These are phyloP conservation scores for Limonius californicus DNA, from an alignment of 1,140 invertebrate species.

Conservation along the genomic window DNA sequence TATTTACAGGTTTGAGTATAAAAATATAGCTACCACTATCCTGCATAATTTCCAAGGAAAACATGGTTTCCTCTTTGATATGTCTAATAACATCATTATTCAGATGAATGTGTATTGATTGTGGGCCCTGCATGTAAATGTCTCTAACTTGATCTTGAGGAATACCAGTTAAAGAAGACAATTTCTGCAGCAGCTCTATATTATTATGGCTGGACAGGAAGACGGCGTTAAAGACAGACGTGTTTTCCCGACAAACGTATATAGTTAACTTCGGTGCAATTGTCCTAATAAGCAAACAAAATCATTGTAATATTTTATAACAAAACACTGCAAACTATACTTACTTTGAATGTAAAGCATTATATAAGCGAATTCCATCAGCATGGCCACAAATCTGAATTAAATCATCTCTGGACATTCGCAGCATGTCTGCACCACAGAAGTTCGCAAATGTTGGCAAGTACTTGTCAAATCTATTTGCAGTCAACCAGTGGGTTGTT, in stretches of 20 bases:
- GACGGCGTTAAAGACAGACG: constrained; percentile 71
- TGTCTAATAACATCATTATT: constrained; percentile 69
- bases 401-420: constrained; percentile 82
- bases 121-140: constrained; percentile 69
- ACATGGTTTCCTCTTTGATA: constrained; percentile 63
- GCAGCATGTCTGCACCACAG: constrained; percentile 81
- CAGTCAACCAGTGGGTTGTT: constrained; percentile 75
- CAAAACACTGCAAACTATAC: too few species aligned
- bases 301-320: too few species aligned
- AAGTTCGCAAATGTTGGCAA: constrained; percentile 76
- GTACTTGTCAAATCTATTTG: constrained; percentile 73
- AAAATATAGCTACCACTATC: constrained; percentile 44
- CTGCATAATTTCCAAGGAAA: constrained; percentile 55
- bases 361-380: constrained; percentile 87
- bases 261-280: constrained; percentile 74
- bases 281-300: constrained; percentile 53
- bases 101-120: constrained; percentile 69
- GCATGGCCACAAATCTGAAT: constrained; percentile 91
- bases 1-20: constrained; percentile 34
- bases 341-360: constrained; percentile 78
- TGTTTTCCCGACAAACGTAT: constrained; percentile 69
- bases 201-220: constrained; percentile 69
- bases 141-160: constrained; percentile 54
- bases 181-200: constrained; percentile 62
- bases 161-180: constrained; percentile 58